These are phyloP conservation scores for Drosophila nr. perissopoda DNA, from an alignment of 2,888 invertebrate genomes.

Conservation along the genomic window DNA sequence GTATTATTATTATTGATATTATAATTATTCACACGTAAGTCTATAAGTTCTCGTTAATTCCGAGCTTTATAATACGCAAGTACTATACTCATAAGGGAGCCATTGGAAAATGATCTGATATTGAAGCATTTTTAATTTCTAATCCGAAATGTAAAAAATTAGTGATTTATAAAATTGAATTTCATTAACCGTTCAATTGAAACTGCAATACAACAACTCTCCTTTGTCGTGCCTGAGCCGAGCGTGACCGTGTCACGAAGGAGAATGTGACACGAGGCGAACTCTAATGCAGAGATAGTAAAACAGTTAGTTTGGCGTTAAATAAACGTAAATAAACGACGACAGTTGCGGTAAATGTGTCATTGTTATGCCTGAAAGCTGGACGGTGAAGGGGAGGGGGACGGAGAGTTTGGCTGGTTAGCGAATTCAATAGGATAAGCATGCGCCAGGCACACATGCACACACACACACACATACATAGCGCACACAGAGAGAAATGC, in stretches of 20 bases:
- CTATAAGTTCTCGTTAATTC: background rate
- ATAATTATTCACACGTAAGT: background rate
- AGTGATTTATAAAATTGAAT: background rate
- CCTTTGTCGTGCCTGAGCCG: background rate
- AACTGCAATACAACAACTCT: background rate
- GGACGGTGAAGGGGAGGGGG: background rate
- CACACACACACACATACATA: slow-evolving; percentile 17
- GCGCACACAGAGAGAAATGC: background rate
- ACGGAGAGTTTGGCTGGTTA: background rate
- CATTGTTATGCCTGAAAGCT: slow-evolving; percentile 42
- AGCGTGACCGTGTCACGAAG: slow-evolving; percentile 1
- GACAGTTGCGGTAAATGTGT: slow-evolving; percentile 61
- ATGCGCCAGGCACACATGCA: slow-evolving; percentile 50
- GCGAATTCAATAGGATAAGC: slow-evolving; percentile 35
- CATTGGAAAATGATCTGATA: background rate
- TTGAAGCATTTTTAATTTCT: background rate
- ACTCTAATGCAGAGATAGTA: slow-evolving; percentile 19
- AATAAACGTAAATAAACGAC: slow-evolving; percentile 59
- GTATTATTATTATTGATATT: background rate
- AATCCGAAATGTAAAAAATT: background rate
- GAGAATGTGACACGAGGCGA: background rate
- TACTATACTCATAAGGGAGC: background rate
- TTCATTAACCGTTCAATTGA: background rate
- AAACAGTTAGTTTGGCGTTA: slow-evolving; percentile 48
- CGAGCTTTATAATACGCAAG: background rate